A percentile compares a stretch with the other conserved stretches of the same genome.
Conservation (phyloP, 2,113 vertebrate species). For the Xenus cinereus region DNA sequence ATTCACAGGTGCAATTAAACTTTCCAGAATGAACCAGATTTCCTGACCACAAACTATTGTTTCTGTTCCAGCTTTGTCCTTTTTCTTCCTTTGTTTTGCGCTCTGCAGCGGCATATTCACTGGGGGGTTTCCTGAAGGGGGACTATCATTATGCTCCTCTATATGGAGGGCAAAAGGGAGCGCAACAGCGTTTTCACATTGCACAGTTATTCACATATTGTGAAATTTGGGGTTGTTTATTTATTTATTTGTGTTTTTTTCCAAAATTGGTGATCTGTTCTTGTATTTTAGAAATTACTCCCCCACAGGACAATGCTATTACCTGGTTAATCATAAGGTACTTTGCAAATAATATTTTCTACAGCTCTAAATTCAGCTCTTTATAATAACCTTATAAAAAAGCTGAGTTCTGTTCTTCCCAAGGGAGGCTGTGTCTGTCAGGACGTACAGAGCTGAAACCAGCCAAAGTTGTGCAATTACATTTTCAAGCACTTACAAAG, state of each 20-base stretch:
- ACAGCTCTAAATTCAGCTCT: neutral
- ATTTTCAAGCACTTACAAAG: conserved; percentile 1
- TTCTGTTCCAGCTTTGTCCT: neutral
- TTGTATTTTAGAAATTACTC: neutral
- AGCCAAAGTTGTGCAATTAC: conserved; percentile 32
- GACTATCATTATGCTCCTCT: neutral
- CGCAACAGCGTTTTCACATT: neutral
- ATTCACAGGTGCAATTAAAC: neutral
- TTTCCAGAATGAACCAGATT: neutral
- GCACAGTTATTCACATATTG: neutral
- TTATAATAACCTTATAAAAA: neutral
- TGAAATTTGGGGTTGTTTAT: neutral
- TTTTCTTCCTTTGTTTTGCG: conserved; percentile 2
- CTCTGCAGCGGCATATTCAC: neutral
- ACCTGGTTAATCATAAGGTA: neutral
- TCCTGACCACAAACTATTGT: neutral
- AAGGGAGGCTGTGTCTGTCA: neutral
- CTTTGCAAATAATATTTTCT: neutral
- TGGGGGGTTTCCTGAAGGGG: neutral
- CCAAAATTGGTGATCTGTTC: neutral
- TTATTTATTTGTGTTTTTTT: neutral
- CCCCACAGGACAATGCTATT: neutral
- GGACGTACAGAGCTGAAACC: neutral
- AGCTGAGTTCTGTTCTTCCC: neutral
- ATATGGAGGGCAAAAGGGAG: neutral